Evolutionary conservation across 2,797 vertebrate species (phyloP).

Genomic region (Linurgus olivaceus): DNA sequence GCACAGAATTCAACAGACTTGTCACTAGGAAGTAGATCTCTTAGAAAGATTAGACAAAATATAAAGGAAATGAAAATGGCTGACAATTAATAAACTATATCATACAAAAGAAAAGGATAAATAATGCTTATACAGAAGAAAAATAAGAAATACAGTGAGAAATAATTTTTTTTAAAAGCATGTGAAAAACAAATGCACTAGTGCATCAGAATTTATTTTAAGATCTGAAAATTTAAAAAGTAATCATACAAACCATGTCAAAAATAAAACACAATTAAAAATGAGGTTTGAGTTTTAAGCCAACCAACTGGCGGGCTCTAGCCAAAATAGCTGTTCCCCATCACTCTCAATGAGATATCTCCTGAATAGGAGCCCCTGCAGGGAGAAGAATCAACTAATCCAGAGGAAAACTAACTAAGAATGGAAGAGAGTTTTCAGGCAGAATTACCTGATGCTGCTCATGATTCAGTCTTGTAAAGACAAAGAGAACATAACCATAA

Average conservation of each 20-base stretch:
- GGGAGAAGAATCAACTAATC: not conserved
- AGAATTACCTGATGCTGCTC: not conserved
- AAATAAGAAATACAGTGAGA: not conserved
- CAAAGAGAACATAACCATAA: not conserved
- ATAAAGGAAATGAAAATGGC: not conserved
- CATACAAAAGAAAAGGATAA: not conserved
- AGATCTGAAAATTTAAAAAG: not conserved
- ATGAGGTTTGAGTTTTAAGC: not conserved
- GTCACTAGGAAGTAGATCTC: not conserved
- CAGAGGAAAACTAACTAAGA: not conserved
- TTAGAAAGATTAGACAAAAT: not conserved
- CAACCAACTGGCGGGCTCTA: not conserved
- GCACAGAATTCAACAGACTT: not conserved
- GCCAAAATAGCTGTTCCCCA: not conserved
- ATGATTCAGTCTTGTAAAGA: rapidly evolving
- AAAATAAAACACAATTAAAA: not conserved
- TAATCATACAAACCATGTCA: not conserved
- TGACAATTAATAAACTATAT: not conserved
- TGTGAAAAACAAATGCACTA: not conserved
- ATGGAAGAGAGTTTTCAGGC: not conserved
- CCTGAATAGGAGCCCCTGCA: not conserved
- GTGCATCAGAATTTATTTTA: not conserved
- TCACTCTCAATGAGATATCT: not conserved
- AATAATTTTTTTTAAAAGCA: not conserved
- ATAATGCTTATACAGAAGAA: not conserved